Evolutionary conservation across 2,113 vertebrate genomes (phyloP), one percentile per base, ranked within the genome.

Genomic region (Plectropomus leopardus): DNA sequence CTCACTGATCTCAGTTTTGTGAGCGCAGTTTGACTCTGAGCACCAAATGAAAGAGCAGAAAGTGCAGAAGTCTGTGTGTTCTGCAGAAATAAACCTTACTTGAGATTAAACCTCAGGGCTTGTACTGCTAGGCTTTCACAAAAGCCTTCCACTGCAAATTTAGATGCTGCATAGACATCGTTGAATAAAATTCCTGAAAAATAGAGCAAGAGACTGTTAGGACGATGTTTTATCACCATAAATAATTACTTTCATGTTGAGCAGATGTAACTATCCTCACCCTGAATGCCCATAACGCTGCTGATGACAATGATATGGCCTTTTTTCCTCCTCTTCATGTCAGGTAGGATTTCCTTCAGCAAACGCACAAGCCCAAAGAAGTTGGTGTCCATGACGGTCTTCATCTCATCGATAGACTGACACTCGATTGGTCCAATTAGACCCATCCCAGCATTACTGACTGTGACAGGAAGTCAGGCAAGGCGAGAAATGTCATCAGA

Each of bases 241-340:
- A 7, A 42, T 7, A 15, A 32, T 8, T 48, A 9, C 5, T 47
- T 4, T 70, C 0, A 34, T 42, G 15, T 51, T 51, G 11, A 60
- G 47, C 16, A 24, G 23, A 19, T 19, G 10, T 11, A 5, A 21
- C 4, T 0, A 0, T 21, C 8, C 80, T 87, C 86, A 95, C 96
- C 96, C 90, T 97, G 96, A 84, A 97, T 96, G 42, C 96, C 96
- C 96, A 97, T 96, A 30, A 97, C 96, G 54, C 96, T 97, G 92
- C 96, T 97, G 26, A 97, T 97, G 40, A 96, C 96, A 61, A 97
- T 95, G 36, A 96, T 95, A 23, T 97, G 95, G 1, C 96, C 96
- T 23, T 86, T 96, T 85, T 95, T 96, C 81, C 94, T 95, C 60
- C 58, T 95, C 91, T 97, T 97, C 96, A 97, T 97, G 72, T 97